phyloP scores from a whole-genome alignment of 1,140 invertebrate genomes.

The Sipha flava region DNA sequence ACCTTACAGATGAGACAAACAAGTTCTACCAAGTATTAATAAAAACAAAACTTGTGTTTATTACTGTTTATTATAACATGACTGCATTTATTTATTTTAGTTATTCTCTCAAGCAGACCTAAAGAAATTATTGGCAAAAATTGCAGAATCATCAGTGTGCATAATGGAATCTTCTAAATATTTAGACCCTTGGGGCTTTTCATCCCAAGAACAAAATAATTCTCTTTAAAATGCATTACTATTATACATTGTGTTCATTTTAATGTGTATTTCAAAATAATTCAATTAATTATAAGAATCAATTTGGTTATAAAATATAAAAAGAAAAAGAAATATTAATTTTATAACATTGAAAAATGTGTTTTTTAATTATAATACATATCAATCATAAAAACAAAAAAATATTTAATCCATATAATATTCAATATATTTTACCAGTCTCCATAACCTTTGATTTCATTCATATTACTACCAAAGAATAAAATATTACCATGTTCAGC shows the following conservation, averaged over 20 bases:
- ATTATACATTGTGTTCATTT: no score
- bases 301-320: no score
- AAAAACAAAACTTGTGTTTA: neutral
- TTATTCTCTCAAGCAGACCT: slow-evolving; percentile 66
- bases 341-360: no score
- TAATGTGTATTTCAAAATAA: no score
- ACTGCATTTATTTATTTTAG: slow-evolving; percentile 43
- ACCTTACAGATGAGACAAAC: slow-evolving; percentile 67
- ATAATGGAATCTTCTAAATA: slow-evolving; percentile 41
- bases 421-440: neutral
- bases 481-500: neutral
- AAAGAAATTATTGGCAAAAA: slow-evolving; percentile 63
- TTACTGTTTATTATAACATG: neutral
- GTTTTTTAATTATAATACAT: neutral
- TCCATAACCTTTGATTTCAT: slow-evolving; percentile 24
- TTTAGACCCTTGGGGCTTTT: slow-evolving; percentile 3
- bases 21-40: slow-evolving; percentile 59
- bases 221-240: no score
- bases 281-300: no score
- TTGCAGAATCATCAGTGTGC: slow-evolving; percentile 65
- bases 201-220: no score
- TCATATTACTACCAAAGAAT: slow-evolving; percentile 20
- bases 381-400: neutral
- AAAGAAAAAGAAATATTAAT: neutral
- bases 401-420: neutral